Base-by-base conservation (phyloP, 2,888 invertebrate species). In the Drosophila leonis region DNA sequence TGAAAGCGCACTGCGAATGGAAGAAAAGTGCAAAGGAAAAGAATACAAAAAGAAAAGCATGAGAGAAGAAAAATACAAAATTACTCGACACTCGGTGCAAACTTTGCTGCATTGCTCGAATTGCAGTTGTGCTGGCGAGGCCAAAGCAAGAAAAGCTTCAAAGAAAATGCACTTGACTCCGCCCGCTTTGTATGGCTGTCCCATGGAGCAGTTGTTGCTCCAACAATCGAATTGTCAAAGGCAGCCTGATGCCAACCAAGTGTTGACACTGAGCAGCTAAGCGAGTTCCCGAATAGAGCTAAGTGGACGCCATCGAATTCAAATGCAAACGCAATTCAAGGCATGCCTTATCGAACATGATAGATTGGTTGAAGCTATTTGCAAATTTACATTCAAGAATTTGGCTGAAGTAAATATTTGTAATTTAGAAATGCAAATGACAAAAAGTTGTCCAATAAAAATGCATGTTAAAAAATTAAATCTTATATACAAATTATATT, bases 61-160 rank as follows among this genome's bases (percentile, higher is more conserved):
- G 13, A 9, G 33, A 46, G 44, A 54, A 31, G 46, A 54, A 51
- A 57, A 35, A 51, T 46, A 59, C 24, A 48, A 57, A 69, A 56
- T 15, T 18, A 48, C 31, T 65, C 35, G 35, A 35, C 42, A 35
- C 41, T 65, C 31, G 71, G 48, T 48, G 46, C 20, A 65, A 75
- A 68, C 55, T 76, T 71, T 65, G 68, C 54, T 80, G 88, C 86
- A 85, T 85, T 74, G 60, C 83, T 75, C 63, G 68, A 66, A 82
- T 75, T 74, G 70, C 80, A 64, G 72, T 63, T 52, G 64, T 44
- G 48, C 59, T 57, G 39, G n/a, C 18, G 18, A 39, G 39, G 15
- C 27, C 24, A 20, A 10, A 37, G 49, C 48, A 64, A 72, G n/a
- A 29, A 68, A 75, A 48, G 49, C 44, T 65, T 52, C 60, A 44